Evolutionary conservation across 2,113 vertebrate genomes (phyloP).

Genomic region (Hippolais icterina): DNA sequence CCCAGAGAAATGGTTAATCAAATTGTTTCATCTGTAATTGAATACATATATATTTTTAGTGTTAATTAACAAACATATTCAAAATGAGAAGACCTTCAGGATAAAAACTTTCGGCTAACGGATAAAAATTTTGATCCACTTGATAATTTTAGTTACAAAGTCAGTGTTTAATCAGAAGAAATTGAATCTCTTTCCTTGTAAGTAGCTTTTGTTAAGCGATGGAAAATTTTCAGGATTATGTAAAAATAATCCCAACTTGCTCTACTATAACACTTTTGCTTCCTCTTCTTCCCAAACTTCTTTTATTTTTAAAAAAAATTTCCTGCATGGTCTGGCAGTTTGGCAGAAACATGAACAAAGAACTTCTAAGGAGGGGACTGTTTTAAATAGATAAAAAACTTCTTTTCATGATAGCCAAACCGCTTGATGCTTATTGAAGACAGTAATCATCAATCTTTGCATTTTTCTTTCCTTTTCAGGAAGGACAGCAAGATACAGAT

Average conservation of each 20-base stretch:
- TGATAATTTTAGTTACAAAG: neutral
- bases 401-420: neutral
- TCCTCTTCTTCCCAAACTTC: neutral
- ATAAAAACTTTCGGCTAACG: neutral
- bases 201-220: neutral
- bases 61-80: neutral
- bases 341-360: neutral
- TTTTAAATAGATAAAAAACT: neutral
- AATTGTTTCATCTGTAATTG: neutral
- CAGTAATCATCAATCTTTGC: neutral
- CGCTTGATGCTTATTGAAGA: accelerated
- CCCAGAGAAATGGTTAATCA: neutral
- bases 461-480: neutral
- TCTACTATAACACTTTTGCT: neutral
- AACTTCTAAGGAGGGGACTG: neutral
- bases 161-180: neutral
- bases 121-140: neutral
- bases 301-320: accelerated
- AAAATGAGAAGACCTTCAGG: neutral
- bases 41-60: neutral
- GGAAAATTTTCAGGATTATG: neutral
- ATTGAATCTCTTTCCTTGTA: neutral
- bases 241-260: neutral
- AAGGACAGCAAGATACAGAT: neutral
- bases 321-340: neutral